These are phyloP conservation scores for Microcebus ravelobensis DNA, from an alignment of 2,113 vertebrate genomes.

Conservation along the genomic window DNA sequence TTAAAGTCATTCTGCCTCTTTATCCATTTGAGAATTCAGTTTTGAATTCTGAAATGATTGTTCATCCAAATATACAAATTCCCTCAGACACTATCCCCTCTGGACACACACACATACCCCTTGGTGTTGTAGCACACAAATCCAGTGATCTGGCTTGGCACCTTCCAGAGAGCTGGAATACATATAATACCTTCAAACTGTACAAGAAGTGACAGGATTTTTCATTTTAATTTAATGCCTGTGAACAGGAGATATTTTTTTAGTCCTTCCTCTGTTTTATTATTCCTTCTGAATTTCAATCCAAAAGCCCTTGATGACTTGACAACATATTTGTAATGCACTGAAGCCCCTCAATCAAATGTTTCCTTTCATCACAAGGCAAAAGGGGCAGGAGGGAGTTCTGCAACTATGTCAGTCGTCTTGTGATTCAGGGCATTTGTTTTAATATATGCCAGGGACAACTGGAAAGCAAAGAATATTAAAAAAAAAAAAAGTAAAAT, in stretches of 20 bases:
- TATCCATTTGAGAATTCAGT: neutral
- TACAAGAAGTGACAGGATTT: neutral
- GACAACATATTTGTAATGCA: neutral
- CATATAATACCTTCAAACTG: neutral
- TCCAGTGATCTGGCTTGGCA: neutral
- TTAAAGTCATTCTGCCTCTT: neutral
- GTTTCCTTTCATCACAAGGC: slow-evolving; percentile 2
- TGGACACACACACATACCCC: neutral
- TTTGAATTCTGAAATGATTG: slow-evolving; percentile 6
- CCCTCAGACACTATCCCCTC: neutral
- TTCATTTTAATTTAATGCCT: slow-evolving; percentile 42
- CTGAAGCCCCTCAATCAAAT: neutral
- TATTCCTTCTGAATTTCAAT: slow-evolving; percentile 53
- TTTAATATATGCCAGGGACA: slow-evolving; percentile 29
- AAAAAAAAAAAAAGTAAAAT: neutral
- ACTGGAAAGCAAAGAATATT: slow-evolving; percentile 1
- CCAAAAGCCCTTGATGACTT: neutral
- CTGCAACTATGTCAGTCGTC: neutral
- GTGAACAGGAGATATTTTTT: neutral
- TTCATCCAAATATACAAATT: neutral
- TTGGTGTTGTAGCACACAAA: neutral
- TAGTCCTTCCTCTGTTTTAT: slow-evolving; percentile 5
- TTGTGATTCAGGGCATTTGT: neutral
- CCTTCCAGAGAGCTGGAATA: neutral
- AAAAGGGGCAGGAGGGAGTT: neutral